These are phyloP conservation scores for Keiferia lycopersicella DNA, from an alignment of 2,888 invertebrate genomes.

Conservation along the genomic window DNA sequence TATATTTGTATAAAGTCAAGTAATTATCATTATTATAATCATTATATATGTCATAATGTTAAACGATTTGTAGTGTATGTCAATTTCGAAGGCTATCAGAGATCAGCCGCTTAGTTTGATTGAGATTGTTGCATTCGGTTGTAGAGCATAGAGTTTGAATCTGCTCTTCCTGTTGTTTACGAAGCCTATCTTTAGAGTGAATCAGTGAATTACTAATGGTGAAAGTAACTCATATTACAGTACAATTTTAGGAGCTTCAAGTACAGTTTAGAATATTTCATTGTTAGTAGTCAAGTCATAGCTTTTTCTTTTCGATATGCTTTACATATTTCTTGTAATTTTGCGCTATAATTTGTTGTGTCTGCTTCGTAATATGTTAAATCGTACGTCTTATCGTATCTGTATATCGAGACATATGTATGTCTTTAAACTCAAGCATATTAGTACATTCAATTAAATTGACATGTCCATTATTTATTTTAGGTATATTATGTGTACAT, in stretches of 20 bases:
- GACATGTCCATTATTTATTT: conserved; percentile 78
- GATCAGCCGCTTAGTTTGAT: conserved; percentile 50
- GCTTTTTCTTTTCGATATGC: background rate
- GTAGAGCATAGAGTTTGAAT: conserved; percentile 24
- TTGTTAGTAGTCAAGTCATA: conserved; percentile 20
- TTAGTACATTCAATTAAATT: conserved; percentile 74
- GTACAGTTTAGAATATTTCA: conserved; percentile 18
- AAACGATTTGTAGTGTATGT: conserved; percentile 74
- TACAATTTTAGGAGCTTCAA: background rate
- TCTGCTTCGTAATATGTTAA: conserved; percentile 1
- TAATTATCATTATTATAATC: conserved; percentile 78
- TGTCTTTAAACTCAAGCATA: conserved; percentile 63
- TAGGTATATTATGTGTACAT: conserved; percentile 70
- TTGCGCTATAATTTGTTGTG: conserved; percentile 8
- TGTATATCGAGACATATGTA: conserved; percentile 50
- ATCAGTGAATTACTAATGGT: conserved; percentile 4
- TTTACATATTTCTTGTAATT: conserved; percentile 1
- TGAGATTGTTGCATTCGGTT: conserved; percentile 36
- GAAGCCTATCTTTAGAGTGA: background rate
- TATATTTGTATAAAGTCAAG: conserved; percentile 86
- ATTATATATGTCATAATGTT: conserved; percentile 76
- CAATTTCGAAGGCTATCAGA: conserved; percentile 80
- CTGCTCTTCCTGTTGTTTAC: conserved; percentile 9
- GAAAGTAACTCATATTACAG: background rate
- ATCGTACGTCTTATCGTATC: conserved; percentile 38